Base-by-base conservation (phyloP, 1,140 invertebrate species). In the Achroia grisella region DNA sequence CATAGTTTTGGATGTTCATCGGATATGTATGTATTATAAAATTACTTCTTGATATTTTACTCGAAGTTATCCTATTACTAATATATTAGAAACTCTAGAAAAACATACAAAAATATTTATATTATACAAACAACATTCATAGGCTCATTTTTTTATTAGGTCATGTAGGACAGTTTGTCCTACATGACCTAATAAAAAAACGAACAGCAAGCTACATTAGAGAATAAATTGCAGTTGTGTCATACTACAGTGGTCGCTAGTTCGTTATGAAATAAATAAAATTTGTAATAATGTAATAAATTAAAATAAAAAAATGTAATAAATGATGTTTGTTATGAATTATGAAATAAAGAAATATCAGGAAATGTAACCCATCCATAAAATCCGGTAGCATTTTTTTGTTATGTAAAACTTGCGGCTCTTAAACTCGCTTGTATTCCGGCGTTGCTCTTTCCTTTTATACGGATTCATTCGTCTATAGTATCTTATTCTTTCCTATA, bases 1-100 rank as follows among this genome's bases (percentile, higher is more conserved):
- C 17, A 23, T 23, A 6, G 17, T 50, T 43, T 44, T 47, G 36
- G 42, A 48, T 34, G 45, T 56, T 47, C 50, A 42, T 27, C 32
- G 39, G 14, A 11, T 11, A 33, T 33, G 32, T 11, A 6, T 11
- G 10, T 35, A 8, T 35, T 13, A 35, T 9, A 35, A 12, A 35
- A 35, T 35, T 10, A 33, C n/a, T n/a, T 2, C 10, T 33, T 32
- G 3, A 32, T 32, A 32, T n/a, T 10, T 4, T 32, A 4, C 11
- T 32, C 9, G 30, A n/a, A 4, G 30, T n/a, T n/a, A n/a, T n/a
- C n/a, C n/a, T n/a, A n/a, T 32, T 32, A 32, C 30, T n/a, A n/a
- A 32, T 2, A 4, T 32, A 32, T 32, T 4, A 12, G 10, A 10
- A 33, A 33, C 10, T 12, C 28, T 10, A 10, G 4, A 29, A 29